Percentiles rank a stretch among this genome's conserved stretches.
These are phyloP conservation scores for Cercopithecus mitis DNA, from an alignment of 2,797 vertebrate species.

Conservation along the genomic window DNA sequence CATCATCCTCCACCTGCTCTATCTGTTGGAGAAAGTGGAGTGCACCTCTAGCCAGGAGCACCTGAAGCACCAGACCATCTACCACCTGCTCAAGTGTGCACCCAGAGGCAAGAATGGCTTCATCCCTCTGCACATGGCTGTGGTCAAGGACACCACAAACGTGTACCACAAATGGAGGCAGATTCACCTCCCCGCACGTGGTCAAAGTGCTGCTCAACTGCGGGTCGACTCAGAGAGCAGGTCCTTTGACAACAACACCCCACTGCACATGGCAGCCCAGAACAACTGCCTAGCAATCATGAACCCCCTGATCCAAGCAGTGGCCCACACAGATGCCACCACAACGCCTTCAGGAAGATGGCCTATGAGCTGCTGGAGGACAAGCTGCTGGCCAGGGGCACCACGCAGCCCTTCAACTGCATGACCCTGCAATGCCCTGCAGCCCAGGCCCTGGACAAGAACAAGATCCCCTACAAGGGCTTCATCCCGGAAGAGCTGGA, in stretches of 20 bases:
- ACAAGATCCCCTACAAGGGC: slow-evolving; percentile 96
- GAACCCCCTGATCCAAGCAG: slow-evolving; percentile 90
- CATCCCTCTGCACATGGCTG: slow-evolving; percentile 95
- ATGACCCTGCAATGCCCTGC: slow-evolving; percentile 97
- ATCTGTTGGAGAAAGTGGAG: slow-evolving; percentile 94
- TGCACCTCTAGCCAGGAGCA: slow-evolving; percentile 92
- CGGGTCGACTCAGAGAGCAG: slow-evolving; percentile 94
- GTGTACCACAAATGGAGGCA: slow-evolving; percentile 94
- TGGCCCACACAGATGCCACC: slow-evolving; percentile 94
- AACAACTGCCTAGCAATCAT: slow-evolving; percentile 93
- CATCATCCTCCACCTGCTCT: slow-evolving; percentile 96
- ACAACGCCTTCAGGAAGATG: slow-evolving; percentile 93
- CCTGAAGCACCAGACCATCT: slow-evolving; percentile 94
- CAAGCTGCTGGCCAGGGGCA: slow-evolving; percentile 90
- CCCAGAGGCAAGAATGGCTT: slow-evolving; percentile 91
- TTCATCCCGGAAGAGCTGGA: slow-evolving; percentile 96
- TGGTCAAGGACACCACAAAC: slow-evolving; percentile 93
- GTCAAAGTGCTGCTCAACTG: slow-evolving; percentile 92
- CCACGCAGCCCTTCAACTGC: slow-evolving; percentile 93
- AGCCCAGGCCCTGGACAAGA: slow-evolving; percentile 92
- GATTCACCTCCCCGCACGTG: slow-evolving; percentile 92
- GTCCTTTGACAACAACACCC: slow-evolving; percentile 96
- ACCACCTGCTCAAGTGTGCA: slow-evolving; percentile 93
- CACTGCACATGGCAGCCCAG: slow-evolving; percentile 91
- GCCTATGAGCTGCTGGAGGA: slow-evolving; percentile 94